Evolutionary conservation across 1,140 invertebrate genomes (phyloP), one percentile per base, ranked within the genome.

Genomic region (Brachionus asplanchnoidis): DNA sequence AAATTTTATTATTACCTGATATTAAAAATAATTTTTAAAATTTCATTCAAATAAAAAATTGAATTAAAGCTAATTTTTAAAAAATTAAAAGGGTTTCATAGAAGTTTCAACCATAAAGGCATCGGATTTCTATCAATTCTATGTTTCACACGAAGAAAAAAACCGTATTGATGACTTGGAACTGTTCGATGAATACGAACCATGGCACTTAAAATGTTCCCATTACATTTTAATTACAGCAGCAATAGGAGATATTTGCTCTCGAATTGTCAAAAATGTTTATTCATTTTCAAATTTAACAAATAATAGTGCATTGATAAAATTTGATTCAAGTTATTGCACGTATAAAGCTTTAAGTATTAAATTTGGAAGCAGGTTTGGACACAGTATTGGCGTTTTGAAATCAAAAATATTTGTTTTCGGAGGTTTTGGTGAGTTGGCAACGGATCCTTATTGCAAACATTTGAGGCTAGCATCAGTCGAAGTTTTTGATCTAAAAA

Each of bases 161-260:
- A 32, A 85, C 9, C 85, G 88, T 78, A 87, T 91, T 23, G 86
- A 90, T 36, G 85, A 56, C 6, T 85, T 92, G 20, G 91, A 92
- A 87, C 87, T 89, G 1, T 92, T 92, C 88, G 91, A 92, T 87
- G 91, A 92, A 86, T 91, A 89, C 87, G 91, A 92, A 87, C 91
- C 91, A 86, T 90, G 89, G 88, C 89, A 91, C 86, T 87, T 91
- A 32, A 92, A 91, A 84, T 91, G 91, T 87, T 85, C 86, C n/a
- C 91, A 92, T 87, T 92, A 92, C 86, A 87, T 90, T 40, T 82
- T 92, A 2, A 68, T 90, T 36, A 26, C 66, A 11, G 60, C 44
- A 17, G 12, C 65, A 4, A 77, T 60, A 75, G 44, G 70, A 75
- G 17, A 50, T 60, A 60, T 14, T 44, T 77, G 28, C 32, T 23